A percentile compares a stretch with the other conserved stretches of the same genome.
phyloP scores from a whole-genome alignment of 2,888 invertebrate species.

The Priocnemis perturbator region DNA sequence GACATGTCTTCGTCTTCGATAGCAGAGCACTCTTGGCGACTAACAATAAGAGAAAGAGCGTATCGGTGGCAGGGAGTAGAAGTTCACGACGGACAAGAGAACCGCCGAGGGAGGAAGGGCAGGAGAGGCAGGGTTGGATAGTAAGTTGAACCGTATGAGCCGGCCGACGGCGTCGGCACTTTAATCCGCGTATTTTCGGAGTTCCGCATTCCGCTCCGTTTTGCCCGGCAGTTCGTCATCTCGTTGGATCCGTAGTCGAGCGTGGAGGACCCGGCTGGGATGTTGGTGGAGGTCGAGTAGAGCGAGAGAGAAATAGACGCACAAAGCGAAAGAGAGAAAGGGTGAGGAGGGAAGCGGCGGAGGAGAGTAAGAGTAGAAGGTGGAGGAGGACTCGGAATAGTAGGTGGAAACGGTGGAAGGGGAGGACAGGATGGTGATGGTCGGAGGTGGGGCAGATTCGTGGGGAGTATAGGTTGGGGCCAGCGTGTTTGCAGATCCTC shows the following conservation, averaged over 20 bases:
- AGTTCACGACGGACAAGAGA: background rate
- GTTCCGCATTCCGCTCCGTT: conserved; percentile 68
- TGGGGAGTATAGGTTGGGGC: conserved; percentile 40
- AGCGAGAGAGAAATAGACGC: conserved; percentile 43
- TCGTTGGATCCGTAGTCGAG: conserved; percentile 61
- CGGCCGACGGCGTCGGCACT: conserved; percentile 30
- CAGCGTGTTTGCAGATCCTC: conserved; percentile 70
- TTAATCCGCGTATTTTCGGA: conserved; percentile 65
- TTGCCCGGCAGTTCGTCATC: conserved; percentile 71
- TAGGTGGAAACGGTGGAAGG: conserved; percentile 56
- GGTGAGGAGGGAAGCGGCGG: conserved; percentile 37
- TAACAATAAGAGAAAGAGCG: no score
- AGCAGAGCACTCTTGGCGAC: no score
- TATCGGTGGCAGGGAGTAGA: background rate
- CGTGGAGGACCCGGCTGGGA: conserved; percentile 49
- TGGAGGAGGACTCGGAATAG: conserved; percentile 41
- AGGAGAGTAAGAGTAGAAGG: conserved; percentile 34
- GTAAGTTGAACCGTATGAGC: background rate
- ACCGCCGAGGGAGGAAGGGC: background rate
- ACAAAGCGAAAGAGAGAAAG: conserved; percentile 25
- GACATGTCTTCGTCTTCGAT: no score
- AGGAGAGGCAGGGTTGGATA: background rate
- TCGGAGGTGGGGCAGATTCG: conserved; percentile 20
- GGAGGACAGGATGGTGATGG: conserved; percentile 42
- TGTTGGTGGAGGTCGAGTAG: conserved; percentile 38